These are phyloP conservation scores for Chrysogorgia sp. DNA, from an alignment of 92 coral and sea anemone genomes.

Conservation along the genomic window DNA sequence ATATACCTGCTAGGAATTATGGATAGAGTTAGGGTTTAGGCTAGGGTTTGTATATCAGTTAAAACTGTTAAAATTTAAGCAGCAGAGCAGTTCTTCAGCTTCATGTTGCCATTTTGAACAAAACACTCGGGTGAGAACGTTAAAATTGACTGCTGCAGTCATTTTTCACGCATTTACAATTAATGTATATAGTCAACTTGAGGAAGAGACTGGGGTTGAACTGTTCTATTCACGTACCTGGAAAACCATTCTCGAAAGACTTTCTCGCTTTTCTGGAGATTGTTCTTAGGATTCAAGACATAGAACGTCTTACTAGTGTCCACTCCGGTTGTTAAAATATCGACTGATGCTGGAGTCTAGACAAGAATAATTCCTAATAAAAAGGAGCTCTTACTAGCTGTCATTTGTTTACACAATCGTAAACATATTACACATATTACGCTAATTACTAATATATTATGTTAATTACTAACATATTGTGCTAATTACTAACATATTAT, in stretches of 20 bases:
- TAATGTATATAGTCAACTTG: neutral
- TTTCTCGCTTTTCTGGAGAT: slow-evolving; percentile 86
- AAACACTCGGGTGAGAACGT: too few species aligned
- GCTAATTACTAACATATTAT: too few species aligned
- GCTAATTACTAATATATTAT: neutral
- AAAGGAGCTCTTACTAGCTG: too few species aligned
- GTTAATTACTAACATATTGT: too few species aligned
- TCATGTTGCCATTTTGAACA: too few species aligned
- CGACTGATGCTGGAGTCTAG: neutral
- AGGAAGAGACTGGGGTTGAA: neutral
- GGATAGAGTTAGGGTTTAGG: too few species aligned
- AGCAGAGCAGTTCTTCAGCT: too few species aligned
- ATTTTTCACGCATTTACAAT: neutral
- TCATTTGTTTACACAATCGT: too few species aligned
- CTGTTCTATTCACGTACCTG: slow-evolving; percentile 67
- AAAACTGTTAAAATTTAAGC: too few species aligned
- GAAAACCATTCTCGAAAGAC: slow-evolving; percentile 92
- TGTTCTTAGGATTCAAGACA: slow-evolving; percentile 83
- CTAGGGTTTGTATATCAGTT: too few species aligned
- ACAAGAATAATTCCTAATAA: neutral
- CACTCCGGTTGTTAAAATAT: slow-evolving; percentile 39
- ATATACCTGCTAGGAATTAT: too few species aligned
- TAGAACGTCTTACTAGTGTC: slow-evolving; percentile 77
- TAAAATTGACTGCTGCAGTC: too few species aligned
- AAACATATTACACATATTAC: neutral